Percentiles rank a stretch among this genome's conserved stretches.
These are phyloP conservation scores for Parochlus steinenii DNA, from an alignment of 2,888 invertebrate species.

Conservation along the genomic window DNA sequence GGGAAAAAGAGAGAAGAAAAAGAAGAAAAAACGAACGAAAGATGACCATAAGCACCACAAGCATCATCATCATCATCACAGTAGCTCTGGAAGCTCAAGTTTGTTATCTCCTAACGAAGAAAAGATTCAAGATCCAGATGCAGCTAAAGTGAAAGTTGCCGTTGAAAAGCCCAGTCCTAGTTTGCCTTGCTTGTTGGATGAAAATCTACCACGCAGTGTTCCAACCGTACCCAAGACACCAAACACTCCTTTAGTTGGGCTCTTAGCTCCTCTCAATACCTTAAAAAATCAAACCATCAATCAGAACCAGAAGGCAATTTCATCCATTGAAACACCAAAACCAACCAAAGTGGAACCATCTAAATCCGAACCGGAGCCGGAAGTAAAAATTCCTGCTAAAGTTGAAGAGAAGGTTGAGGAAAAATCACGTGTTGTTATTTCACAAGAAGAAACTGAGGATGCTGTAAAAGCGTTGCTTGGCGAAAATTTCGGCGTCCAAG, in stretches of 20 bases:
- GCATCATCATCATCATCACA: slow-evolving; percentile 44
- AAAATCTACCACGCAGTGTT: no score
- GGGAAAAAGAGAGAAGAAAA: slow-evolving; percentile 61
- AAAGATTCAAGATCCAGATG: slow-evolving; percentile 10
- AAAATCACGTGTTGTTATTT: slow-evolving; percentile 66
- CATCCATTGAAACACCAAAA: slow-evolving; percentile 51
- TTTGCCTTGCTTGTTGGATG: slow-evolving; percentile 47
- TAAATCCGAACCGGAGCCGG: slow-evolving; percentile 19
- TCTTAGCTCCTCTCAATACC: no score
- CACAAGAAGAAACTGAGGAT: slow-evolving; percentile 84
- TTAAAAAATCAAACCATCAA: no score
- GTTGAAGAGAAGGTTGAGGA: slow-evolving; percentile 46
- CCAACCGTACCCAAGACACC: no score
- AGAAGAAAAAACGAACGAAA: slow-evolving; percentile 68
- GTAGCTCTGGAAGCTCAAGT: slow-evolving; percentile 14
- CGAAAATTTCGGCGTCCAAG: slow-evolving; percentile 60
- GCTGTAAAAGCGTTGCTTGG: slow-evolving; percentile 77
- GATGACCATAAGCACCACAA: slow-evolving; percentile 56
- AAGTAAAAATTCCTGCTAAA: slow-evolving; percentile 20
- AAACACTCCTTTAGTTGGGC: no score
- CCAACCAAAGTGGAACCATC: slow-evolving; percentile 25
- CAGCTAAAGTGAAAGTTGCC: slow-evolving; percentile 8
- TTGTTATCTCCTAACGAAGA: slow-evolving; percentile 13
- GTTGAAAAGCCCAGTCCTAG: slow-evolving; percentile 45
- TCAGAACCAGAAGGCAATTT: slow-evolving; percentile 67